Conservation (phyloP, 2,113 vertebrate genomes). For the Chauna torquata region DNA sequence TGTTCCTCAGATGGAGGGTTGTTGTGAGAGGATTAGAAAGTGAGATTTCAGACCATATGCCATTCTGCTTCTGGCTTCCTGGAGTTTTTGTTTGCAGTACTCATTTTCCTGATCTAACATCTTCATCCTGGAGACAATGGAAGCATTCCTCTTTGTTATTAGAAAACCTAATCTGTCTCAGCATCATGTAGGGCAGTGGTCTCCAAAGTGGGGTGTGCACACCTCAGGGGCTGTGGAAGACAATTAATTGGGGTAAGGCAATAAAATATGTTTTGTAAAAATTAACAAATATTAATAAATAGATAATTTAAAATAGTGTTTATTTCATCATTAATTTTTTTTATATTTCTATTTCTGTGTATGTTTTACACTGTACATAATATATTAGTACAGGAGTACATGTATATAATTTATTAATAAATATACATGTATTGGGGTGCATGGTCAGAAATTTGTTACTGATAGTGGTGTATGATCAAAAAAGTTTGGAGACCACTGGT, state of each 20-base stretch:
- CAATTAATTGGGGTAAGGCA: background rate
- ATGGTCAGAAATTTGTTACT: background rate
- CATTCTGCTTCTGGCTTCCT: background rate
- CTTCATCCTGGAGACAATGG: background rate
- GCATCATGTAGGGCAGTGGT: background rate
- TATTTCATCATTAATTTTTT: background rate
- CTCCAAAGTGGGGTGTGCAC: background rate
- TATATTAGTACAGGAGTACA: background rate
- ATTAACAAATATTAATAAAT: background rate
- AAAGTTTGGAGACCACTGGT: background rate
- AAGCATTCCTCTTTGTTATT: background rate
- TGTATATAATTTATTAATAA: background rate
- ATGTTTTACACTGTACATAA: background rate
- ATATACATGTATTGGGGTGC: background rate
- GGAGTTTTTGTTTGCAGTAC: background rate
- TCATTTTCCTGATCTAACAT: background rate
- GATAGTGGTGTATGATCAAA: background rate
- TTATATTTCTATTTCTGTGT: background rate
- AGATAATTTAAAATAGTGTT: background rate
- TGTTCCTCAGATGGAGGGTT: background rate
- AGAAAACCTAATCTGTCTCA: background rate
- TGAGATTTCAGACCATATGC: background rate
- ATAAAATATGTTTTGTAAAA: background rate
- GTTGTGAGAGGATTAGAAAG: background rate
- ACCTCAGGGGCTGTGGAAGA: background rate